Evolutionary conservation across 2,888 invertebrate genomes (phyloP), one percentile per base, ranked within the genome.

Genomic region (Pristionchus arcanus): DNA sequence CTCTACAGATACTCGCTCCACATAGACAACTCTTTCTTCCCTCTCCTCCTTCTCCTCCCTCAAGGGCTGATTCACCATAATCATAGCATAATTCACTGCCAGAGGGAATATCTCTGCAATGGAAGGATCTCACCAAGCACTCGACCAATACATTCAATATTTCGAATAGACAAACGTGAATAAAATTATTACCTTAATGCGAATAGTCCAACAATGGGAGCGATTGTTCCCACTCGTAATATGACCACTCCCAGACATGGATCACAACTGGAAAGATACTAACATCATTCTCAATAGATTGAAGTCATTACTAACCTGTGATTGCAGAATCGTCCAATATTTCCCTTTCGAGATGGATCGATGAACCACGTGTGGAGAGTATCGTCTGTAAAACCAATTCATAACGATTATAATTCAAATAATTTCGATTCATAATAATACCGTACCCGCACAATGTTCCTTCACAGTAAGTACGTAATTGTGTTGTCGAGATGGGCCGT

Each of bases 311-410:
- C 21, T 81, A 1, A 81, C 66, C 71, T 68, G 25, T 94, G 94
- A 83, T 94, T 94, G 74, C 94, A 90, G 84, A 94, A 94, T 16
- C 94, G 91, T 3, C 93, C 93, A 25, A 94, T 90, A 81, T 94
- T 94, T 28, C 94, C 94, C 31, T 90, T 90, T 2, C 90, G 63
- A 21, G 91, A 88, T 4, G 94, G 93, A 87, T 94, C 94, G 55
- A 94, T 87, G 84, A 90, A 93, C 21, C 89, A 89, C 49, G 83
- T 83, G 59, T 59, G 87, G 5, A 87, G 55, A 16, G 63, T 77
- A 31, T 34, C 53, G 13, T 66, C 86, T 86, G 66, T 0, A 53
- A 84, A 7, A 55, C 21, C 15, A 66, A 1, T 66, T n/a, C 2
- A 31, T 71, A 11, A 71, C 11, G 11, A 13, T 34, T 15, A 28